Base-by-base conservation (phyloP, 2,888 invertebrate species). In the Acrobasis repandana region DNA sequence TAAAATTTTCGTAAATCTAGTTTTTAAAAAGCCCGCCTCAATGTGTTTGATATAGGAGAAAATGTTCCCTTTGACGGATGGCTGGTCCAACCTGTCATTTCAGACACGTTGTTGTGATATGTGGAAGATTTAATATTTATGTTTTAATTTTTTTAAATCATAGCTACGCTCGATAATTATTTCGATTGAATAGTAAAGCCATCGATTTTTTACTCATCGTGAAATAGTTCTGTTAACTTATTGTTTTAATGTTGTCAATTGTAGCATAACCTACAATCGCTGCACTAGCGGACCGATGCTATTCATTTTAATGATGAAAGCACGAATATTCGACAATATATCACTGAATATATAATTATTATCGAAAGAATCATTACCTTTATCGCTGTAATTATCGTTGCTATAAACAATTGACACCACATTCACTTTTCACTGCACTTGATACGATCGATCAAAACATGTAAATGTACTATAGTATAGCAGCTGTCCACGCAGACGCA, bases 331-430 rank as follows among this genome's bases (percentile, higher is more conserved):
- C 65, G 67, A 67, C 67, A 64, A 64, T 68, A 65, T 65, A 63
- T 66, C 66, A 65, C 65, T 66, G 46, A 46, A 46, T 5, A 46
- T 46, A 14, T 46, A 46, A 14, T 46, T 65, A 67, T 65, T 65
- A 65, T 67, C 63, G 64, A 66, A 66, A 67, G 66, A 66, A 65
- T 65, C 61, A 65, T 68, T 65, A 65, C 63, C 74, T 71, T 82
- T 66, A 63, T 71, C 58, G 74, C 74, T 61, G 79, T 65, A 50
- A 66, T 67, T 9, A 70, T 69, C 69, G 9, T 34, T 61, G 60
- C 71, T 69, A 36, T 38, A 73, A 9, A 73, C 69, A 59, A 65
- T 71, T 14, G 68, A 61, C 68, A 67, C 2, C 20, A 20, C 4
- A n/a, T n/a, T n/a, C n/a, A n/a, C n/a, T n/a, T n/a, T n/a, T n/a